Base-by-base conservation (phyloP, 2,888 invertebrate species). In the Cetonia aurata region DNA sequence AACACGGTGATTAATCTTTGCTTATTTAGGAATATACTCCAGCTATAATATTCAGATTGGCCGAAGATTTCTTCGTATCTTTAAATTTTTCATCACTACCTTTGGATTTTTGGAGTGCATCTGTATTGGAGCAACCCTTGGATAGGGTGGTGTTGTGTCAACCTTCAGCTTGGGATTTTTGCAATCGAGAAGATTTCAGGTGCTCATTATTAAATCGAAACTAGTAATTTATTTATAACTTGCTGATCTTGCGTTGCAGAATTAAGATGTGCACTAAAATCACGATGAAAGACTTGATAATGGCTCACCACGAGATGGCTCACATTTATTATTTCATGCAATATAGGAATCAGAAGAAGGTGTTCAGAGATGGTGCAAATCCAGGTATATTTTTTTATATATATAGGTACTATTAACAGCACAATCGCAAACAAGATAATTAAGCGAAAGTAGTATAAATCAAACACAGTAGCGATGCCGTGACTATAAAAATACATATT, bases 121-220 rank as follows among this genome's bases (percentile, higher is more conserved):
- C 96, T 4, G 88, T 97, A 37, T 85, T 97, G 50, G 91, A 93
- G 76, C 93, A 96, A 82, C 94, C 94, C 0, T 84, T 89, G 0
- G 93, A 94, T 78, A 86, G 93, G 9, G 90, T 91, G 10, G 88
- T 94, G 0, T 89, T 95, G 66, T 97, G 97, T 82, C 95, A 96
- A 78, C 95, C 96, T 0, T 95, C 96, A 0, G 96, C 96, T 0
- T 96, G 96, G 94, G 96, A 96, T 85, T 96, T 96, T 84, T 96
- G 96, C 82, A 95, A 96, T 79, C 88, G 92, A 66, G 89, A 93
- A 74, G 96, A 97, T 80, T 96, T 92, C 81, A 89, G 95, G 95
- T 94, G 83, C 8, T 4, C 6, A 52, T 4, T 25, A 25, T 17
- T 52, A 4, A 1, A 52, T 46, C 4, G 6, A 31, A 12, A 12